Conservation (phyloP, 2,888 invertebrate genomes). For the Gari tellinella region DNA sequence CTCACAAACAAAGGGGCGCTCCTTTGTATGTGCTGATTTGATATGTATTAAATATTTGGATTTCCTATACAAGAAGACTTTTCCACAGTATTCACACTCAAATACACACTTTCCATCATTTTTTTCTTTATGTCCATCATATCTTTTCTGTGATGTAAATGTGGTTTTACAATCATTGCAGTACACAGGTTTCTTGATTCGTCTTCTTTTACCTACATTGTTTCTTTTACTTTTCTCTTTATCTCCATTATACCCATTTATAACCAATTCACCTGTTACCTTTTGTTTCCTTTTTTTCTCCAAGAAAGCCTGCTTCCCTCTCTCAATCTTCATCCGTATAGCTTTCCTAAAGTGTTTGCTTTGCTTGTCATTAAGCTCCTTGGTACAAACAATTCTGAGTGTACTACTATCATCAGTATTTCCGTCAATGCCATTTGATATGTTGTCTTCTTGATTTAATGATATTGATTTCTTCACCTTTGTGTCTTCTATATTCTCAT, state of each 20-base stretch:
- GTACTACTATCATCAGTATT: too few relatives aligned
- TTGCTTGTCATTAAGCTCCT: too few relatives aligned
- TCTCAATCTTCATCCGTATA: conserved; percentile 11
- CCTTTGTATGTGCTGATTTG: conserved; percentile 40
- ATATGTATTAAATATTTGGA: conserved; percentile 38
- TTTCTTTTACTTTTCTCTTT: background rate
- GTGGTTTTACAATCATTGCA: conserved; percentile 43
- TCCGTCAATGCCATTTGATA: too few relatives aligned
- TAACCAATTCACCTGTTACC: background rate
- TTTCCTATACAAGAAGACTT: conserved; percentile 39
- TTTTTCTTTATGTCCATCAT: conserved; percentile 33
- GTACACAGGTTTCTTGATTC: conserved; percentile 21
- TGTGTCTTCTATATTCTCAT: too few relatives aligned
- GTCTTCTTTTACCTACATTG: background rate
- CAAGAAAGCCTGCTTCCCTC: conserved; percentile 1
- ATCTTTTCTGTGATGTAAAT: conserved; percentile 36
- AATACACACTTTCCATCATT: conserved; percentile 49
- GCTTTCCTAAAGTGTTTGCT: background rate
- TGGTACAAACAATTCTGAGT: too few relatives aligned
- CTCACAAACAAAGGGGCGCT: conserved; percentile 43
- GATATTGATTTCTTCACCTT: too few relatives aligned
- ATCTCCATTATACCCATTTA: background rate
- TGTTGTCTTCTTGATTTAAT: too few relatives aligned
- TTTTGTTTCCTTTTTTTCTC: conserved; percentile 1
- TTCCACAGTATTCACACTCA: conserved; percentile 39